Evolutionary conservation across 2,113 vertebrate species (phyloP).

Genomic region (Passerina amoena): DNA sequence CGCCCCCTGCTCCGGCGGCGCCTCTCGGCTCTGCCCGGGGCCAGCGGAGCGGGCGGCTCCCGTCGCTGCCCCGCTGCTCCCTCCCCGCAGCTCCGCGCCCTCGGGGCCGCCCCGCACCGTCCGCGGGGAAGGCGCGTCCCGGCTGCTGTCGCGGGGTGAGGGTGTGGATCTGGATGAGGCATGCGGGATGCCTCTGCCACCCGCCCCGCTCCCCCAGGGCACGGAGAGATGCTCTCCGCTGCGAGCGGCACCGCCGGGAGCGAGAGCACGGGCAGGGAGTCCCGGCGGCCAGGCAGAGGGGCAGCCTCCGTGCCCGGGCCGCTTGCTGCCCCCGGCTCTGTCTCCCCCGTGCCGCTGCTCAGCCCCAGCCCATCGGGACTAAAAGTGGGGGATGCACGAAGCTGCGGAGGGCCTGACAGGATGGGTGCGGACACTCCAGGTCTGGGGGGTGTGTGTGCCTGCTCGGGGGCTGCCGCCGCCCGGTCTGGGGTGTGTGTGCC

Average conservation of each 20-base stretch:
- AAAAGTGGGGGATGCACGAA: neutral
- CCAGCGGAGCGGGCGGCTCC: too few relatives aligned
- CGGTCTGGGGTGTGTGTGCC: too few relatives aligned
- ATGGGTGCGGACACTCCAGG: neutral
- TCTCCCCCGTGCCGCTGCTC: neutral
- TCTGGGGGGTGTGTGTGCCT: too few relatives aligned
- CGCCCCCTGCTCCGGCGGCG: neutral
- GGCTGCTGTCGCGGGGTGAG: too few relatives aligned
- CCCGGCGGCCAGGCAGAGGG: neutral
- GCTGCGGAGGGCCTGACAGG: fast-evolving
- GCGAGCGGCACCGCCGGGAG: neutral
- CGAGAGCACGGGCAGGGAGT: neutral
- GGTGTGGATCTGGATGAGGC: neutral
- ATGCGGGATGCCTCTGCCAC: neutral
- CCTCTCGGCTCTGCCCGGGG: neutral
- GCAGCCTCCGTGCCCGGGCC: too few relatives aligned
- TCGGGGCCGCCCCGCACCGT: neutral
- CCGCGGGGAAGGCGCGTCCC: neutral
- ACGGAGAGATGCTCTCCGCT: neutral
- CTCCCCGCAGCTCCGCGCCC: neutral
- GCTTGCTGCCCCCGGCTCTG: neutral
- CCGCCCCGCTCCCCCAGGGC: too few relatives aligned
- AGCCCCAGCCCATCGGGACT: too few relatives aligned
- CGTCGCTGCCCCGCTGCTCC: too few relatives aligned
- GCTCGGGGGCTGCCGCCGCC: too few relatives aligned